Base-by-base conservation (phyloP, 2,888 invertebrate species). In the Polyommatus iphigenia region DNA sequence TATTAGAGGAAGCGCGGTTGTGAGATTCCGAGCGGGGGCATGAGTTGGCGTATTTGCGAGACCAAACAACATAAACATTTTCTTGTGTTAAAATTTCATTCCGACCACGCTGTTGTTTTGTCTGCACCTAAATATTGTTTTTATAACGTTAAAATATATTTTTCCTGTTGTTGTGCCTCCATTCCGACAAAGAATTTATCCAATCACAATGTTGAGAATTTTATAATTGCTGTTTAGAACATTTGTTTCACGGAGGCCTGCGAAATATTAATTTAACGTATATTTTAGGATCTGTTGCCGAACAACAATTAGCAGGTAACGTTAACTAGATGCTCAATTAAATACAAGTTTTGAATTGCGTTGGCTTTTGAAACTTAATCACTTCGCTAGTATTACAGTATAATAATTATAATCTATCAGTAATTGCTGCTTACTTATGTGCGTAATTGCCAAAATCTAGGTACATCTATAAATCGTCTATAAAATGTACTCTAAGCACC, bases 1-100 rank as follows among this genome's bases (percentile, higher is more conserved):
- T 72, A 72, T 72, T 41, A 71, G 71, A 20, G 71, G 36, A 36
- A 67, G 15, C 71, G 71, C 7, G 71, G 36, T 72, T 41, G 71
- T 41, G 41, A 41, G 15, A 72, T 72, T 36, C 71, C 71, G 36
- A 72, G 36, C 71, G 71, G 20, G 5, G n/a, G 41, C 20, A 72
- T 72, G 20, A 41, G 41, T 72, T 72, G 36, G 41, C 41, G n/a
- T n/a, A 20, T 72, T 41, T 72, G 32, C 18, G 10, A 72, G 8
- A 20, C 2, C 10, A 72, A 72, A 72, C 71, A 72, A n/a, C 29
- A 67, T 67, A 67, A 29, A 29, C 29, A 67, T 29, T 67, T 67
- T 29, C 29, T 29, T 67, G 15, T 15, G 67, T 67, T 24, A 29
- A 29, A 29, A 67, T 67, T 13, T 67, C 24, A 67, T 67, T 67